Percentiles rank a stretch among this genome's conserved stretches.
Conservation (phyloP, 1,140 invertebrate genomes). For the Gonioctena quinquepunctata region DNA sequence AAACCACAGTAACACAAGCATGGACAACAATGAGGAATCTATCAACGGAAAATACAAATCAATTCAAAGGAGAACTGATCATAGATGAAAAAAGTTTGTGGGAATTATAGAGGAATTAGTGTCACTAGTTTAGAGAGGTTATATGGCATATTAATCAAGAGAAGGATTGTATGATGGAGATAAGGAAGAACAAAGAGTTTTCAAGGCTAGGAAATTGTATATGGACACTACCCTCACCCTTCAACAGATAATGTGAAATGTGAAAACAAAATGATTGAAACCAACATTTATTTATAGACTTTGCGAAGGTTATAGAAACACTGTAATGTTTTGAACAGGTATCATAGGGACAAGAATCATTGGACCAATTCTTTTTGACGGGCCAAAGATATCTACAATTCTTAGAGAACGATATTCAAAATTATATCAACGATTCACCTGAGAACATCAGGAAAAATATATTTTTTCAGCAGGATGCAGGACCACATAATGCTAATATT, state of each 20-base stretch:
- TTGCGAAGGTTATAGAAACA: neutral
- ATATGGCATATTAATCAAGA: neutral
- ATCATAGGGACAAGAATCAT: too few relatives aligned
- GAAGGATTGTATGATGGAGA: neutral
- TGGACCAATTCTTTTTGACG: too few relatives aligned
- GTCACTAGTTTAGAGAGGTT: slow-evolving; percentile 1
- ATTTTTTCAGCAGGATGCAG: too few relatives aligned
- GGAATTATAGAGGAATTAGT: slow-evolving; percentile 8
- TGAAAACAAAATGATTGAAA: neutral
- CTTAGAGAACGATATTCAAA: too few relatives aligned
- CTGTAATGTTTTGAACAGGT: too few relatives aligned
- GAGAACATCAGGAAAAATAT: too few relatives aligned
- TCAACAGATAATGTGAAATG: slow-evolving; percentile 7
- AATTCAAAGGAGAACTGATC: neutral
- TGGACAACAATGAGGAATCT: neutral
- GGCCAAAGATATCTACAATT: too few relatives aligned
- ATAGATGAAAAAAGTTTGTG: neutral
- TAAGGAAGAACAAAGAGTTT: neutral
- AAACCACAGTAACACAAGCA: neutral
- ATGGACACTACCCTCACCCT: slow-evolving; percentile 1
- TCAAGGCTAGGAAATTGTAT: slow-evolving; percentile 3
- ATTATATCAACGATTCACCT: too few relatives aligned
- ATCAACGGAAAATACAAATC: neutral
- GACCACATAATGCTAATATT: too few relatives aligned
- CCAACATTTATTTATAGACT: neutral